A percentile compares a stretch with the other conserved stretches of the same genome.
These are phyloP conservation scores for Prunella fulvescens DNA, from an alignment of 2,113 vertebrate genomes.

Conservation along the genomic window DNA sequence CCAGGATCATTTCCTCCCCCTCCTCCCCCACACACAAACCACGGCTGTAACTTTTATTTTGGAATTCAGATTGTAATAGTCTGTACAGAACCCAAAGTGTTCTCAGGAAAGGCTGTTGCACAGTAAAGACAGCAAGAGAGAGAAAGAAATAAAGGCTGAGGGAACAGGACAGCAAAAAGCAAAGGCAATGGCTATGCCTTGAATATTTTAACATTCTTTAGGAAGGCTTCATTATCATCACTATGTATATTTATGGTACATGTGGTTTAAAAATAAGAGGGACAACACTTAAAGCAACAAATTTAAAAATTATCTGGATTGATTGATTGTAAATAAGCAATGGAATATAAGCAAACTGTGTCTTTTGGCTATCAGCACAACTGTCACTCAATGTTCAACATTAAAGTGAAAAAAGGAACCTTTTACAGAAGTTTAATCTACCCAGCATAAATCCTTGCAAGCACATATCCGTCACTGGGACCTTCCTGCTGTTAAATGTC, in stretches of 20 bases:
- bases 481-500: neutral
- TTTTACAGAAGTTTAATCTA: neutral
- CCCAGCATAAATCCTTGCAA: neutral
- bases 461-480: neutral
- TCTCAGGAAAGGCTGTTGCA: neutral
- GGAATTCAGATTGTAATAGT: neutral
- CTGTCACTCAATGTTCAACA: neutral
- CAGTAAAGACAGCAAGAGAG: neutral
- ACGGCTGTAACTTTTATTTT: neutral
- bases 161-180: neutral
- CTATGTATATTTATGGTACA: neutral
- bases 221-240: neutral
- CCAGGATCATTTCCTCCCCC: neutral
- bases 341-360: neutral
- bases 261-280: neutral
- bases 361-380: neutral
- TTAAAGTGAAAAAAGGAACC: neutral
- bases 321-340: neutral
- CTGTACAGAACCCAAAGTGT: neutral
- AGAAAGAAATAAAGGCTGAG: neutral
- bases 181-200: neutral
- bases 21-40: neutral
- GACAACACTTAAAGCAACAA: neutral
- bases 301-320: neutral
- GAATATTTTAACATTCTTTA: neutral